These are phyloP conservation scores for Melanotaenia duboulayi DNA, from an alignment of 2,113 vertebrate species.

Conservation along the genomic window DNA sequence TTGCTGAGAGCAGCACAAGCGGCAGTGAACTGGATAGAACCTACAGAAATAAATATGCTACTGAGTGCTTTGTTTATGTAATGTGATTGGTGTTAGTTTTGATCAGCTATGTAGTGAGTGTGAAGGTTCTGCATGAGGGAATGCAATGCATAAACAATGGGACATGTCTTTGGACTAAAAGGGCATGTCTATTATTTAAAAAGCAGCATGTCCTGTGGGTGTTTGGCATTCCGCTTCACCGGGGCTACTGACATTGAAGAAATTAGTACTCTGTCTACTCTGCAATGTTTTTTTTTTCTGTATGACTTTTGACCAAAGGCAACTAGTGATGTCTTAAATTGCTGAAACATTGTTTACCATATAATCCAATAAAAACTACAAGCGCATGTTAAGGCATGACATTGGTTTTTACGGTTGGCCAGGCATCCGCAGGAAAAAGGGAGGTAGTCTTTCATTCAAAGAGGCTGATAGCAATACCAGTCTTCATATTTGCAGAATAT, in stretches of 20 bases:
- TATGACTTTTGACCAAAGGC: neutral
- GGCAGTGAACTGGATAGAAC: conserved; percentile 1
- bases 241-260: neutral
- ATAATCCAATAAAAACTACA: no score
- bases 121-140: conserved; percentile 8
- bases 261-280: neutral
- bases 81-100: conserved; percentile 17
- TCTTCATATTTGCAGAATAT: conserved; percentile 31
- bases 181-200: conserved; percentile 37
- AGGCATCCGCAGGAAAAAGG: neutral
- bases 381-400: no score
- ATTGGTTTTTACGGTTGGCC: neutral
- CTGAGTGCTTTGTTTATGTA: conserved; percentile 2
- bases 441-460: no score
- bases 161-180: conserved; percentile 21
- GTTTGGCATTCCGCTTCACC: conserved; percentile 22
- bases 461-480: conserved; percentile 11
- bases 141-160: conserved; percentile 18
- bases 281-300: conserved; percentile 3
- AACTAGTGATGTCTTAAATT: neutral
- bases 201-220: conserved; percentile 16
- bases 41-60: conserved; percentile 3
- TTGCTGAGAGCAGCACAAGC: conserved; percentile 4
- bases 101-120: conserved; percentile 1
- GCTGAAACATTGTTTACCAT: neutral